Evolutionary conservation across 2,888 invertebrate species (phyloP), one percentile per base, ranked within the genome.

Genomic region (Mactromeris polynyma): DNA sequence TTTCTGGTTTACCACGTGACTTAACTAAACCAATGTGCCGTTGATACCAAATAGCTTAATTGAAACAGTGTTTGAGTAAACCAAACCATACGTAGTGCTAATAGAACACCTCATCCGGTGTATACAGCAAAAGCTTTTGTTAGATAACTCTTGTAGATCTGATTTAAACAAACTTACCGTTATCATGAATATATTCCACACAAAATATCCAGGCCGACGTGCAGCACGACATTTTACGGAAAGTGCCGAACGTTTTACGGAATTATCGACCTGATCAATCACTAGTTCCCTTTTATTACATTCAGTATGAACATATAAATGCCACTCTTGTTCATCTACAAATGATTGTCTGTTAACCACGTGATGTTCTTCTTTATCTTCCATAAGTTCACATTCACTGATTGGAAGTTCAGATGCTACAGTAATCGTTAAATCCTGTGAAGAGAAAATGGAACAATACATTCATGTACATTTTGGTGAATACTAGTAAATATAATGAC

Each of bases 161-260:
- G 17, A 2, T 46, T 11, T 46, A 36, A 17, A 1, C 1, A 38
- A 2, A 93, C 96, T 93, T 93, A 96, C 96, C 91, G 96, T 96
- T 58, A 96, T 96, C 93, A 96, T 95, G 91, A 96, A 96, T 91
- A 96, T 96, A 94, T 96, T 96, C 96, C 96, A 96, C 58, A 96
- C 94, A 93, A 96, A 96, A 94, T 96, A 96, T 33, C 96, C 96
- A 19, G 96, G 96, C 54, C 96, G 91, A 78, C 96, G 93, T 7
- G 96, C 96, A 42, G 96, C 96, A 81, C 96, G 94, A 90, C 96
- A 96, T 88, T 95, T 95, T 46, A 96, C 96, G 89, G 96, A 95
- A 84, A 96, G 93, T 46, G 96, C 96, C 89, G 96, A 96, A 73
- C 96, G 94, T 83, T 95, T 94, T 51, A 96, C 94, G 89, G 93